A percentile compares a stretch with the other conserved stretches of the same genome.
phyloP scores from a whole-genome alignment of 2,113 vertebrate species.

The Puntigrus tetrazona region DNA sequence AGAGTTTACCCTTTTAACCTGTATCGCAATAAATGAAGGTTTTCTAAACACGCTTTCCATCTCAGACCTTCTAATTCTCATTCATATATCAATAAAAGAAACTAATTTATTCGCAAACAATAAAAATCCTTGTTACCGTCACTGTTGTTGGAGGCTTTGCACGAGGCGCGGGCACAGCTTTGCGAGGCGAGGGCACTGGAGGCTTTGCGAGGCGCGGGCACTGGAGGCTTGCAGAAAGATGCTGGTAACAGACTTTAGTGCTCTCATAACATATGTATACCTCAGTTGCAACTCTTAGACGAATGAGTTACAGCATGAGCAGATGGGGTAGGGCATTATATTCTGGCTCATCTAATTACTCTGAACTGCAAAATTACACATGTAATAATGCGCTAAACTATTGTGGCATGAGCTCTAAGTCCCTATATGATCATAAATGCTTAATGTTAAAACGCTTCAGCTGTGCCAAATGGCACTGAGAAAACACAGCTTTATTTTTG shows the following conservation, averaged over 20 bases:
- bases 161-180: too few relatives aligned
- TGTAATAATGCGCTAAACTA: conserved; percentile 27
- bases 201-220: too few relatives aligned
- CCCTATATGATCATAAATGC: conserved; percentile 5
- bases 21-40: not conserved
- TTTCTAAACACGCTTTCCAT: not conserved
- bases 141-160: too few relatives aligned
- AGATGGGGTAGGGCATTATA: conserved; percentile 17
- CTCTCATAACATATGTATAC: conserved; percentile 11
- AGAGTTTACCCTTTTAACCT: not conserved
- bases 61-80: not conserved
- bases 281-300: conserved; percentile 1
- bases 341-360: conserved; percentile 21
- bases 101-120: not conserved
- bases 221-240: too few relatives aligned
- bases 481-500: not conserved
- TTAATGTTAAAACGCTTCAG: not conserved
- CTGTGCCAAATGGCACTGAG: not conserved
- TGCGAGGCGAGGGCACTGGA: too few relatives aligned
- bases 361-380: conserved; percentile 26
- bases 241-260: not conserved
- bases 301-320: conserved; percentile 7
- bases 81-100: not conserved
- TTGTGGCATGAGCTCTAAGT: conserved; percentile 12
- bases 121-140: not conserved